phyloP scores from a whole-genome alignment of 2,797 vertebrate species.

The Anguilla marmorata region DNA sequence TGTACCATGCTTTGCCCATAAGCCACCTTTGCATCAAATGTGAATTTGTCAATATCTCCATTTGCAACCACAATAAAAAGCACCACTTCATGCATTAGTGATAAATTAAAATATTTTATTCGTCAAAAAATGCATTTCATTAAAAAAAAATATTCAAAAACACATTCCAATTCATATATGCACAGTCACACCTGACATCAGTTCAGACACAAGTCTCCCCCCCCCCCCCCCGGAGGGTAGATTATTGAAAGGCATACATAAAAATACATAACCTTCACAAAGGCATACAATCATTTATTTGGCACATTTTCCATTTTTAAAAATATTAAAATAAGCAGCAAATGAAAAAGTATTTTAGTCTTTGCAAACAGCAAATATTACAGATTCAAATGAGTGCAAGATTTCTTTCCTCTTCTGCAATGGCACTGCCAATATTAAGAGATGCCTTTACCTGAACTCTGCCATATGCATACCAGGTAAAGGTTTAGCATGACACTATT shows the following conservation, averaged over 20 bases:
- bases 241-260: not conserved
- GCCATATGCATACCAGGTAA: not conserved
- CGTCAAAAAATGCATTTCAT: constrained; percentile 12
- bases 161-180: not conserved
- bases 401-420: not conserved
- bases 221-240: not conserved
- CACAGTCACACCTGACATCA: not conserved
- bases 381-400: not conserved
- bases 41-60: not conserved
- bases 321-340: not conserved
- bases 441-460: not conserved
- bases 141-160: constrained; percentile 12
- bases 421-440: not conserved
- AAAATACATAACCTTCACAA: not conserved
- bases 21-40: not conserved
- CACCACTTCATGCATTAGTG: not conserved
- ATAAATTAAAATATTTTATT: constrained; percentile 4
- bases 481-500: not conserved
- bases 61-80: not conserved
- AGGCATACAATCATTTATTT: not conserved
- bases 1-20: no score
- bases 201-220: not conserved
- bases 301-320: not conserved
- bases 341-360: not conserved
- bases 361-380: not conserved